Conservation (phyloP, 2,888 invertebrate species). For the Morinoia aosen region DNA sequence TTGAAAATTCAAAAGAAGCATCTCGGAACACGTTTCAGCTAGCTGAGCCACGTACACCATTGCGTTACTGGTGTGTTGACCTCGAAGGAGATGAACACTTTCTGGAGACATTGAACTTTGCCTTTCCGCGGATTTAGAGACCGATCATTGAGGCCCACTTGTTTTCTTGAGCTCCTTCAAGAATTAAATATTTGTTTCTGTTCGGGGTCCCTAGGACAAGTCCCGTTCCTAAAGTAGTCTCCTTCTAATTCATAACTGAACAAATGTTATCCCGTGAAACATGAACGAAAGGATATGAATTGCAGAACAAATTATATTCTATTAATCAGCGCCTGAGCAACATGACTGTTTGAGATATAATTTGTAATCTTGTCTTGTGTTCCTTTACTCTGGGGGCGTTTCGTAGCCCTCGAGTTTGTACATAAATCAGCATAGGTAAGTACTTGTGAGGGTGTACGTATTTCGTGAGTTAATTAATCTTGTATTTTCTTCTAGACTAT, state of each 20-base stretch:
- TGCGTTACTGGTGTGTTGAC: not conserved
- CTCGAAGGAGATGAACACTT: not conserved
- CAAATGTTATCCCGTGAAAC: too few relatives aligned
- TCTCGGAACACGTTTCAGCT: not conserved
- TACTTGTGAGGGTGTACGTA: not conserved
- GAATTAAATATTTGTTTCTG: too few relatives aligned
- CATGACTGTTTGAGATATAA: not conserved
- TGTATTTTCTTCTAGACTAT: not conserved
- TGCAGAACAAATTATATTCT: not conserved
- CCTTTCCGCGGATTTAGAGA: not conserved
- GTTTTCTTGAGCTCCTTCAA: not conserved
- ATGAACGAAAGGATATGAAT: too few relatives aligned
- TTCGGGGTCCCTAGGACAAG: not conserved
- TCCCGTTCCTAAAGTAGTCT: not conserved
- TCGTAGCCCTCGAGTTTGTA: not conserved
- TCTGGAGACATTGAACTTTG: not conserved
- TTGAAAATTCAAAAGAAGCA: not conserved
- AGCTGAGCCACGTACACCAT: not conserved
- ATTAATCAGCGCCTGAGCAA: not conserved
- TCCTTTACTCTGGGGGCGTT: not conserved
- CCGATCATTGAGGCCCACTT: not conserved
- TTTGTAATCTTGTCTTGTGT: not conserved
- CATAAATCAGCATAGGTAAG: not conserved
- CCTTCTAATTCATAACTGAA: not conserved
- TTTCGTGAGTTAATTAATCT: not conserved